Base-by-base conservation (phyloP, 1,140 invertebrate species). In the Bombus haemorrhoidalis region DNA sequence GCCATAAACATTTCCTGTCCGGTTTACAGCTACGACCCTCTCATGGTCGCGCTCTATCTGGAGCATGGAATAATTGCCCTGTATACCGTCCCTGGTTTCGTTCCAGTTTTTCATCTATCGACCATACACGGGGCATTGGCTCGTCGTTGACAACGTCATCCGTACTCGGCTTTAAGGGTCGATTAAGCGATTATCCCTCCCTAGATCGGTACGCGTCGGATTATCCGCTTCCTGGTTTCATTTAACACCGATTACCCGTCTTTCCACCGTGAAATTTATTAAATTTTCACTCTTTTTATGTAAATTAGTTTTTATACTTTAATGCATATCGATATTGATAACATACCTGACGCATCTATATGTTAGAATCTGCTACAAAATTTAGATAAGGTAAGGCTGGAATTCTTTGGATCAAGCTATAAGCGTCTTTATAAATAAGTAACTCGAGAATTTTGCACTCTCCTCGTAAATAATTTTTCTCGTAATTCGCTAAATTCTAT, bases 141-240 rank as follows among this genome's bases (percentile, higher is more conserved):
- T 64, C 47, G 47, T 53, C 47, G 13, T 6, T 32, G 62, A 34
- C 62, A 32, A 57, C 69, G 62, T 68, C 62, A 66, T 39, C 25
- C 41, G 53, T 62, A 64, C 64, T 68, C 66, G 34, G 68, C 69
- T 84, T 86, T 80, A 62, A 86, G 68, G 84, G 78, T 81, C 84
- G 73, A 90, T 89, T 89, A 80, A 90, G 88, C 88, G 78, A 89
- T 89, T 87, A 89, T 86, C 68, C 39, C 87, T 47, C 39, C 41
- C 57, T 43, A 22, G 43, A 66, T 41, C 32, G 25, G 37, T 43
- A 77, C 66, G 43, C 57, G 41, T 53, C 25, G 78, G 81, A 90
- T 89, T 90, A 89, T 90, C 72, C 77, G 73, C 88, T 90, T 90
- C 85, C 88, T 89, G 87, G 73, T 87, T 89, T 89, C 81, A 74